Evolutionary conservation across 2,797 vertebrate genomes (phyloP), one percentile per base, ranked within the genome.

Genomic region (Rousettus madagascariensis): DNA sequence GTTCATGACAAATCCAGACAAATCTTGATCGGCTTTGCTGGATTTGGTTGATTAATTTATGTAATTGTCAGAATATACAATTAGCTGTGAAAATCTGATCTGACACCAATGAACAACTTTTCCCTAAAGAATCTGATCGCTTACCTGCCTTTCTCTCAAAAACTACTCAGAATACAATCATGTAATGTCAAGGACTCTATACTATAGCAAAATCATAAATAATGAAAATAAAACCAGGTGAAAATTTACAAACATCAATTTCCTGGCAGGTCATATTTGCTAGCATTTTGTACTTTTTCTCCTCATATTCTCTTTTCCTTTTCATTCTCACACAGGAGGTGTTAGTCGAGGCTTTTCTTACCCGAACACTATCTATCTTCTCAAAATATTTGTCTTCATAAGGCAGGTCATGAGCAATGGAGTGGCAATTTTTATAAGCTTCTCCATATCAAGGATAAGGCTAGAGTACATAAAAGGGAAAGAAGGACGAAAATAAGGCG

Each of bases 1-100:
- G 87, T 92, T 75, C 86, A 12, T 71, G 92, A 86, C 93, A 97
- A 96, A 96, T 96, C 95, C 96, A 97, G 91, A 96, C 71, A 96
- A 92, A 97, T 96, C 94, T 93, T 78, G 38, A 63, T 92, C 49
- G 77, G 74, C 55, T 95, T 95, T 86, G 74, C 72, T 94, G 96
- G 90, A 91, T 94, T 97, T 96, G 77, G 72, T 82, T 72, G 82
- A 92, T 95, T 97, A 97, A 96, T 92, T 96, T 83, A 91, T 89
- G 38, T 95, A 95, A 97, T 95, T 96, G 85, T 94, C 74, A 90
- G 87, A 86, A 94, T 87, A 77, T 79, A 92, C 97, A 96, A 96
- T 94, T 85, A 90, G 95, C 96, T 86, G 74, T 88, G 53, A 88
- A 96, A 84, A 95, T 90, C 84, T 82, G 68, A 20, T 65, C 46